phyloP scores from a whole-genome alignment of 1,140 invertebrate genomes.

The Calosoma granatense region DNA sequence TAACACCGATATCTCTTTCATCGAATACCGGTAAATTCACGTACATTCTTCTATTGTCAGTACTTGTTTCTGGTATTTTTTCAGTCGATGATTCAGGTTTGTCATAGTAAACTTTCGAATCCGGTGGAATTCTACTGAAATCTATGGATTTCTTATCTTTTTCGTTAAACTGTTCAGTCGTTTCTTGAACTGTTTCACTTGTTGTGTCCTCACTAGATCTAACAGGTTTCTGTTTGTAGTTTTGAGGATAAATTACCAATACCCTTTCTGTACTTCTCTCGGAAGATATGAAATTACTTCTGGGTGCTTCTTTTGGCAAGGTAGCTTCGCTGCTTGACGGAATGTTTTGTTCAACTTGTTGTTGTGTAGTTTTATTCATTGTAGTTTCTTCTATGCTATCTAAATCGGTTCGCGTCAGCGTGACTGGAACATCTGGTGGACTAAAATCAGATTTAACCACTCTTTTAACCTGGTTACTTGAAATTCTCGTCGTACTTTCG shows the following conservation, averaged over 20 bases:
- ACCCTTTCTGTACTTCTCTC: neutral
- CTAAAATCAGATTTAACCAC: neutral
- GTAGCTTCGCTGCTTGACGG: neutral
- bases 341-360: neutral
- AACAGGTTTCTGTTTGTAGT: neutral
- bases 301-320: too few species aligned
- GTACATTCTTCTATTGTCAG: conserved; percentile 21
- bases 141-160: neutral
- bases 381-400: neutral
- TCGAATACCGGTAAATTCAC: conserved; percentile 31
- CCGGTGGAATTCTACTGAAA: neutral
- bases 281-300: neutral
- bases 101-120: neutral
- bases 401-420: neutral
- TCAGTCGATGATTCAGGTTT: neutral
- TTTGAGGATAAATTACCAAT: neutral
- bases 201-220: neutral
- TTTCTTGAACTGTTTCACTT: neutral
- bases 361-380: neutral
- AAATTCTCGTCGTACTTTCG: conserved; percentile 12
- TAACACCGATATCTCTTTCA: conserved; percentile 19
- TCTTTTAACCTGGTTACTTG: conserved; percentile 1
- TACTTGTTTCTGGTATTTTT: conserved; percentile 13
- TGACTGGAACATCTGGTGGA: neutral
- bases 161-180: neutral